Conservation (phyloP, 2,888 invertebrate genomes). For the Troides helena region DNA sequence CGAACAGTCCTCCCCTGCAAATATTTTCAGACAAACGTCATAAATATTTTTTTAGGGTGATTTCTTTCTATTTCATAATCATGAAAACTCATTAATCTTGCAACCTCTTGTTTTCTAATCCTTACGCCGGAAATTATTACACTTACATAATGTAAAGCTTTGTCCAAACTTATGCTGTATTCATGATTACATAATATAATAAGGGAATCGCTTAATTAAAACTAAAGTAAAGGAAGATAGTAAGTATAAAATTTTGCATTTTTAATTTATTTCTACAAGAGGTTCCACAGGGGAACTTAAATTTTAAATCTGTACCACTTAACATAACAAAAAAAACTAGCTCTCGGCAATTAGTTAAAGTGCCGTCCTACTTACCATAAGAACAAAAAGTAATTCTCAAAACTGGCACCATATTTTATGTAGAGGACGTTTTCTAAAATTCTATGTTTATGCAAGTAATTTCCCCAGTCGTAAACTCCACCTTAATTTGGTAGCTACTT, state of each 20-base stretch:
- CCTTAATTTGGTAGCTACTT: background rate
- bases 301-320: slow-evolving; percentile 19
- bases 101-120: too few species aligned
- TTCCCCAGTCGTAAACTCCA: background rate
- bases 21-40: too few species aligned
- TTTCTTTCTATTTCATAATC: too few species aligned
- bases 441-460: background rate
- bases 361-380: slow-evolving; percentile 20
- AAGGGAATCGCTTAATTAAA: background rate
- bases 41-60: too few species aligned
- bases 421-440: slow-evolving; percentile 4
- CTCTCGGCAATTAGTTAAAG: slow-evolving; percentile 25
- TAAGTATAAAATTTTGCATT: background rate
- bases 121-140: too few species aligned
- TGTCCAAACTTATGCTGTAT: too few species aligned
- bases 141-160: too few species aligned
- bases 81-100: too few species aligned
- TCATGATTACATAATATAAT: too few species aligned
- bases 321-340: slow-evolving; percentile 18
- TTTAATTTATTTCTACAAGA: background rate
- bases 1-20: too few species aligned
- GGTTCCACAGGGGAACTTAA: background rate
- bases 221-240: background rate
- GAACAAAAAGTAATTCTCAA: slow-evolving; percentile 19
- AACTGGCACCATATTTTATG: slow-evolving; percentile 15